Percentiles rank a stretch among this genome's conserved stretches.
phyloP scores from a whole-genome alignment of 2,888 invertebrate genomes.

The Tiliacea citrago region DNA sequence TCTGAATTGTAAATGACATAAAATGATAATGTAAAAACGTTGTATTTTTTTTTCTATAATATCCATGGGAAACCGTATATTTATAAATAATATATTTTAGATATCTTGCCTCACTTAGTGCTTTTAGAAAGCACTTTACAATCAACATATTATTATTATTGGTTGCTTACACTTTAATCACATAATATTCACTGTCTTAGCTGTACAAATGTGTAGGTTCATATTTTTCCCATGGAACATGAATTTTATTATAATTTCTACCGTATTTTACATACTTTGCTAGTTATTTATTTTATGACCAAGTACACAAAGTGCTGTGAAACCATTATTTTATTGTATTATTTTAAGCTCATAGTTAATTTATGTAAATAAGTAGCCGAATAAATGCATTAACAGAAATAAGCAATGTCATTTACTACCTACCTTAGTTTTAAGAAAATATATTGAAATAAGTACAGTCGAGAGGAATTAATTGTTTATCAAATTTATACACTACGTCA shows the following conservation, averaged over 20 bases:
- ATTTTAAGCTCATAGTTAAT: conserved; percentile 51
- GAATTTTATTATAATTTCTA: conserved; percentile 18
- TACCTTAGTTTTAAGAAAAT: background rate
- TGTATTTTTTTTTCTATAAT: background rate
- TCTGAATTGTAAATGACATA: background rate
- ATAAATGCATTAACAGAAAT: conserved; percentile 52
- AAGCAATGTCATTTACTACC: conserved; percentile 8
- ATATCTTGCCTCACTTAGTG: background rate
- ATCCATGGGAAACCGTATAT: background rate
- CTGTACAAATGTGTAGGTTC: background rate
- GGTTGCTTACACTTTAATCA: background rate
- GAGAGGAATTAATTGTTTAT: background rate
- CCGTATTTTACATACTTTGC: background rate
- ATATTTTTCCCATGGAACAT: background rate
- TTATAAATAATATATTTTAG: background rate
- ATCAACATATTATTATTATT: background rate
- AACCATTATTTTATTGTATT: conserved; percentile 46
- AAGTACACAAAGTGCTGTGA: conserved; percentile 57
- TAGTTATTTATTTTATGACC: conserved; percentile 30
- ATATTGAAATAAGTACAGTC: too few species aligned
- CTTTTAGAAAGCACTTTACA: background rate
- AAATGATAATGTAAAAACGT: background rate
- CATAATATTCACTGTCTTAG: conserved; percentile 13
- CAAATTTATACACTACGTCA: background rate
- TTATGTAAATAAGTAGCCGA: conserved; percentile 61